phyloP scores from a whole-genome alignment of 2,888 invertebrate genomes.

The Ellobium chinense region DNA sequence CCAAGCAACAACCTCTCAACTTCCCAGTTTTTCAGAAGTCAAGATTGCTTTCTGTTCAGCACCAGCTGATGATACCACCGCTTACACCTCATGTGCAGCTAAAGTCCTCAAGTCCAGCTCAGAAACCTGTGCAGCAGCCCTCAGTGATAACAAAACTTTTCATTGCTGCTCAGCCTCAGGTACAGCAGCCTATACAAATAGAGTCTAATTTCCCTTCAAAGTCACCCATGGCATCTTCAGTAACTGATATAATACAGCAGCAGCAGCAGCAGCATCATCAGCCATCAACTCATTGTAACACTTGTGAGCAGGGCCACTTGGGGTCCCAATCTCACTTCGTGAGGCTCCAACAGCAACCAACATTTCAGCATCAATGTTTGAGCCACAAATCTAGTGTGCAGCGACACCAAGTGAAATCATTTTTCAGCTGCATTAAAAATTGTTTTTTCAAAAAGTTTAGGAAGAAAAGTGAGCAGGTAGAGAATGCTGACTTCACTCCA shows the following conservation, averaged over 20 bases:
- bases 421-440: constrained; percentile 78
- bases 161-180: background rate
- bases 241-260: constrained; percentile 22
- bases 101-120: background rate
- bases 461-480: constrained; percentile 65
- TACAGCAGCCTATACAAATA: background rate
- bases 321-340: background rate
- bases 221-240: constrained; percentile 12
- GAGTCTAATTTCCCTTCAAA: constrained; percentile 2
- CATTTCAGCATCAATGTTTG: constrained; percentile 7
- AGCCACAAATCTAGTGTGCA: background rate
- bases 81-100: background rate
- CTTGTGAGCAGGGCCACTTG: background rate
- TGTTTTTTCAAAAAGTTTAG: constrained; percentile 73
- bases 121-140: constrained; percentile 1
- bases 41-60: constrained; percentile 19
- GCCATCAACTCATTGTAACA: background rate
- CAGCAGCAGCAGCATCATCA: constrained; percentile 34
- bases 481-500: constrained; percentile 75
- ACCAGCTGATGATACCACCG: constrained; percentile 2
- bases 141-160: constrained; percentile 21
- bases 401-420: constrained; percentile 70
- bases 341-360: background rate
- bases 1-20: background rate
- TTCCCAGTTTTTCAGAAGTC: constrained; percentile 19